Evolutionary conservation across 2,113 vertebrate species (phyloP), one percentile per base, ranked within the genome.

Genomic region (Epinephelus moara): DNA sequence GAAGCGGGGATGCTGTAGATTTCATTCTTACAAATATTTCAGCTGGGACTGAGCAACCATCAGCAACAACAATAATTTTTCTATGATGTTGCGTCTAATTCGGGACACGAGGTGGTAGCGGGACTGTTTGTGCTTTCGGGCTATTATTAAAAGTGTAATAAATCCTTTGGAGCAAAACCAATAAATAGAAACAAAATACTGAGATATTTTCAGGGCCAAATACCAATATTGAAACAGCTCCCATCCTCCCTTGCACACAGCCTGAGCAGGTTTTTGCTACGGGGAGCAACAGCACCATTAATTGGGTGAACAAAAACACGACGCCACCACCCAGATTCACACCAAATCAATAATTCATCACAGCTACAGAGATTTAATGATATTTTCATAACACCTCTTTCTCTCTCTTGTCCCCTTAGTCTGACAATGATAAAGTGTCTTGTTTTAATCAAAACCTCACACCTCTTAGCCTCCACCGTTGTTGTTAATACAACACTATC

Each of bases 261-360:
- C 61, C 66, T 72, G 37, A 67, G 79, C 74, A 72, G 81, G n/a
- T 82, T 82, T 77, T 84, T 88, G 79, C 85, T 88, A 67, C 81
- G 45, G 87, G 87, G 84, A 90, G 85, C 81, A 88, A 76, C 78
- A 75, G 25, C 23, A 71, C 47, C 85, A 85, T 93, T 91, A 89
- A 92, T 89, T 93, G 84, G 68, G 84, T 81, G 75, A 88, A 84
- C 25, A 92, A 86, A 80, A 75, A 82, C 73, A 80, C 74, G 73
- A 86, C 61, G 60, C 70, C 78, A 70, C 68, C 90, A 62, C 79
- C 66, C 61, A 88, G 78, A 93, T 93, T 92, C 86, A 81, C 85
- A 90, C 93, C 88, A 71, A 92, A 95, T 95, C 92, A 94, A 94
- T 95, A 95, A 94, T 94, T 94, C 90, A 95, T 94, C 85, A 92